Evolutionary conservation across 2,888 invertebrate species (phyloP), one percentile per base, ranked within the genome.

Genomic region (Diplazon laetatorius): DNA sequence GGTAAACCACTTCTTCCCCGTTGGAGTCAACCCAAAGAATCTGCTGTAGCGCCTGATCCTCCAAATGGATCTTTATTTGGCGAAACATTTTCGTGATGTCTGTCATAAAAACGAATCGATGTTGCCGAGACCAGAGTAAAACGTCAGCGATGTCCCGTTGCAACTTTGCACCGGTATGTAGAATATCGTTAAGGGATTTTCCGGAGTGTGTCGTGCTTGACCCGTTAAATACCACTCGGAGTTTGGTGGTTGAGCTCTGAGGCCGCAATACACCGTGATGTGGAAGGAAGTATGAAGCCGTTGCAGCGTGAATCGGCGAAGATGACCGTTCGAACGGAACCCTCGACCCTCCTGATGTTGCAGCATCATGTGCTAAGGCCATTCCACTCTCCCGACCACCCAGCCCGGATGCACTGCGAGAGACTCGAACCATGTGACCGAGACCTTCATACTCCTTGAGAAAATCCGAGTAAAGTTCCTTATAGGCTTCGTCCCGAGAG

Each of bases 221-320:
- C 0, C 85, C 88, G 46, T 89, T 86, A 71, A 88, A 88, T 0
- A 89, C 89, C 0, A 89, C 87, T 6, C 88, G 62, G 0, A 87
- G 20, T 35, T 87, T 87, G 0, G 88, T 88, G 0, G 88, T 88
- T 8, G 85, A 78, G 63, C 87, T 87, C 3, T 78, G 66, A 10
- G 84, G 68, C 14, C 86, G 86, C 0, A 88, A 59, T 0, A 91
- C 88, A 0, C 86, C 84, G 66, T 89, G 76, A 9, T 68, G 48
- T 0, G 71, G 65, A 0, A 74, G 35, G 16, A 59, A 73, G 16
- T 69, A 74, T 2, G 44, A 14, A 2, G 16, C n/a, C n/a, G 6
- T 6, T 22, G 25, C 9, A 0, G 9, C 20, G 6, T 10, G 18
- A 14, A 25, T 10, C 57, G 9, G 25, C 5, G n/a, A n/a, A 35